Evolutionary conservation across 2,797 vertebrate species (phyloP), one percentile per base, ranked within the genome.

Genomic region (Phalanger gymnotis): DNA sequence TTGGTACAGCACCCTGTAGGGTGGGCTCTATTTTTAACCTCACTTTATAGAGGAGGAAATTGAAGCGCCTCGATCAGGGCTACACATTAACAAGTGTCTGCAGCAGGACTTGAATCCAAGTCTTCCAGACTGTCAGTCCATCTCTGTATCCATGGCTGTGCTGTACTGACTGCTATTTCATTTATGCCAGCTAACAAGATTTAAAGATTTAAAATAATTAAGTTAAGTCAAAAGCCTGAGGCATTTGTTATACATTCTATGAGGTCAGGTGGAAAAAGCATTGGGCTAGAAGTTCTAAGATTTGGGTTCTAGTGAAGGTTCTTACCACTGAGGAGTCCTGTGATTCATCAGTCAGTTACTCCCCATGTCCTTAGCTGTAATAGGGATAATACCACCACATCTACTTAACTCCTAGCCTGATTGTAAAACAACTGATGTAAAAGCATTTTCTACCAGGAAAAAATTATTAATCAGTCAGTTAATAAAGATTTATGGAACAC

Each of bases 31-130:
- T 91, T 91, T 47, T 47, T 31, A 61, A 22, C 57, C 0, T 30
- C 57, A 47, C 22, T 61, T 57, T 54, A 93, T 93, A 57, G 40
- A 92, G 90, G 57, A 91, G 53, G 58, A 96, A 81, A 93, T 81
- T 54, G 57, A 95, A 30, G 19, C 53, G 73, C 6, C 25, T 94
- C 91, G 22, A 14, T 55, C 53, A 92, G 16, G 11, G 58, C 11
- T 61, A 61, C 11, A 34, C 30, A 58, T 13, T 40, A 40, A 40
- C 12, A 73, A 40, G 2, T 73, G n/a, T n/a, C n/a, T 22, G 5
- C 16, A 73, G 16, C 5, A 40, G 66, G 6, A 40, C n/a, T 40
- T 73, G 40, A 73, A 73, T 19, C 5, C 31, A 66, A 66, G 34
- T 19, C 66, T 73, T 40, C 19, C n/a, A 73, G 66, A 40, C 16